A percentile compares a stretch with the other conserved stretches of the same genome.
phyloP scores from a whole-genome alignment of 2,113 vertebrate genomes.

The Mirounga angustirostris region DNA sequence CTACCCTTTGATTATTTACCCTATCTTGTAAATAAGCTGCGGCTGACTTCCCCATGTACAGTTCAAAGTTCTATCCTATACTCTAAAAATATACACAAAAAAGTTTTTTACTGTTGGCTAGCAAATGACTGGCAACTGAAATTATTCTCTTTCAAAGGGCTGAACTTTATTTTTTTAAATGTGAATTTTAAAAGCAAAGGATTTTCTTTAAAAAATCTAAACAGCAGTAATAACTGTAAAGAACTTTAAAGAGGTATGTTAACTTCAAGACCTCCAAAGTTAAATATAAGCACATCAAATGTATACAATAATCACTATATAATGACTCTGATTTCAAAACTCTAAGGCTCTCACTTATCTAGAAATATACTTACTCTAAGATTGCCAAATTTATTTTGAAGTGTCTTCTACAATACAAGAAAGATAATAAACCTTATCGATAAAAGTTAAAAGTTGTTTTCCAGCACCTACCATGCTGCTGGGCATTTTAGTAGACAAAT shows the following conservation, averaged over 20 bases:
- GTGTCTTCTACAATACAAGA: not conserved
- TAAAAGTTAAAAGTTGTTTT: conserved; percentile 38
- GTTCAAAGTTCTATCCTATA: not conserved
- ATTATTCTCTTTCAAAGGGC: not conserved
- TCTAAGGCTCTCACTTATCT: conserved; percentile 29
- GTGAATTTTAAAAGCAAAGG: conserved; percentile 31
- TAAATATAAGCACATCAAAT: conserved; percentile 11
- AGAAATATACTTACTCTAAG: conserved; percentile 15
- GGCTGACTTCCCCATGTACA: not conserved
- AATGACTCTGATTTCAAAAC: conserved; percentile 48
- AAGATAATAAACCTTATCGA: conserved; percentile 26
- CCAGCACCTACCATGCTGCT: not conserved
- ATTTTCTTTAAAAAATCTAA: conserved; percentile 13
- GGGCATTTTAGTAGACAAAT: not conserved
- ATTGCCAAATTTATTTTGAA: not conserved
- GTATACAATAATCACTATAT: not conserved
- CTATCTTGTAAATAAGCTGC: conserved; percentile 31
- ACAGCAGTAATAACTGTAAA: not conserved
- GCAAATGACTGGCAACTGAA: conserved; percentile 6
- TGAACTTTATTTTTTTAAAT: conserved; percentile 44
- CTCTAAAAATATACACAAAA: not conserved
- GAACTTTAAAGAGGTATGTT: not conserved
- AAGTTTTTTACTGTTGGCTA: not conserved
- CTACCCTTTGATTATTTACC: conserved; percentile 20
- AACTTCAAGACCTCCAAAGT: not conserved